phyloP scores from a whole-genome alignment of 2,888 invertebrate species.

The Drosophila yooni region DNA sequence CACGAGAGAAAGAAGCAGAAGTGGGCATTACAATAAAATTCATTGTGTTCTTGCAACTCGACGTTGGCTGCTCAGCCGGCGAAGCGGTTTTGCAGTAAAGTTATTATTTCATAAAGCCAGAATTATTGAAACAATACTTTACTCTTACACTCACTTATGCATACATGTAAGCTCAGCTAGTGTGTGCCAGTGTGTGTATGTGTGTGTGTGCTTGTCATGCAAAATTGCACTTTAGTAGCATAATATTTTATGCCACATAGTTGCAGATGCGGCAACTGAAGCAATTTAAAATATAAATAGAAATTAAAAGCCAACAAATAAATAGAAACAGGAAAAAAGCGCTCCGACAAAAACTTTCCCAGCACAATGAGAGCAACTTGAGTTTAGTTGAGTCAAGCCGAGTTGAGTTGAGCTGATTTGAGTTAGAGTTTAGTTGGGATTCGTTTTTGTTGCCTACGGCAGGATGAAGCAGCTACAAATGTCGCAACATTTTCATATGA shows the following conservation, averaged over 20 bases:
- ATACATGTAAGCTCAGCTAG: slow-evolving; percentile 2
- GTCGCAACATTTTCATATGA: slow-evolving; percentile 48
- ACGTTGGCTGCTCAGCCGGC: slow-evolving; percentile 63
- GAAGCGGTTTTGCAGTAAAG: slow-evolving; percentile 72
- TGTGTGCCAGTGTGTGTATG: slow-evolving; percentile 16
- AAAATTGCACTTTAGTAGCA: slow-evolving; percentile 77
- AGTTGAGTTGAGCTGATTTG: slow-evolving; percentile 36
- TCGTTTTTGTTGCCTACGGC: slow-evolving; percentile 45
- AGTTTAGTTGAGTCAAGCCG: slow-evolving; percentile 34
- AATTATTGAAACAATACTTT: slow-evolving; percentile 82
- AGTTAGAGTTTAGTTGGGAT: slow-evolving; percentile 22
- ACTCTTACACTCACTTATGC: slow-evolving; percentile 44
- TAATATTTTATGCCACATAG: slow-evolving; percentile 71
- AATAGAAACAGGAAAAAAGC: slow-evolving; percentile 49
- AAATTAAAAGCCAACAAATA: slow-evolving; percentile 78
- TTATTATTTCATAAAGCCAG: slow-evolving; percentile 83
- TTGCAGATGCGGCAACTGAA: slow-evolving; percentile 72
- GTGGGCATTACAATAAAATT: slow-evolving; percentile 59
- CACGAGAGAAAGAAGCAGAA: background rate
- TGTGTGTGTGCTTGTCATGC: slow-evolving; percentile 56
- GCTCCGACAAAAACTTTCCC: slow-evolving; percentile 45
- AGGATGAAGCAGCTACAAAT: slow-evolving; percentile 31
- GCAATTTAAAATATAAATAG: slow-evolving; percentile 77
- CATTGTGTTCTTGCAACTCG: slow-evolving; percentile 75
- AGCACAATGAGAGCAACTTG: slow-evolving; percentile 60